These are phyloP conservation scores for Eueides isabella DNA, from an alignment of 1,140 invertebrate genomes.

Conservation along the genomic window DNA sequence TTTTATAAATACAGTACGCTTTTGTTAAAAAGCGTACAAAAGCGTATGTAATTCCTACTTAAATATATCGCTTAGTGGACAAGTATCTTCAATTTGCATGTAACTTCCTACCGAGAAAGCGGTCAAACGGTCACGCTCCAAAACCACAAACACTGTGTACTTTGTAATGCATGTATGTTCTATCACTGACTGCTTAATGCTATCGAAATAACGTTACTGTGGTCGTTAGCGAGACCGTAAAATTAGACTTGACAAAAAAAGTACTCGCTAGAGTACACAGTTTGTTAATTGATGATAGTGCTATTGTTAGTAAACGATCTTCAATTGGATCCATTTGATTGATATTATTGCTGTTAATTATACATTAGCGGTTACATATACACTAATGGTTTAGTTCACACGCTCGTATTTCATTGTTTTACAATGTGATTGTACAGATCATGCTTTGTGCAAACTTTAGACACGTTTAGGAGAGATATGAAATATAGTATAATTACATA, in stretches of 20 bases:
- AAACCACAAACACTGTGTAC: conserved; percentile 26
- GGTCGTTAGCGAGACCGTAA: not conserved
- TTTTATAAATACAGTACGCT: not conserved
- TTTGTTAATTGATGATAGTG: not conserved
- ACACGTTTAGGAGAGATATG: too few relatives aligned
- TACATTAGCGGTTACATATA: conserved; percentile 6
- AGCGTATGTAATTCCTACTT: not conserved
- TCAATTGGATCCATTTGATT: conserved; percentile 6
- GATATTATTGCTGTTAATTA: conserved; percentile 9
- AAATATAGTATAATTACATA: too few relatives aligned
- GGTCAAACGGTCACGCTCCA: conserved; percentile 35
- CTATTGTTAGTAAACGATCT: conserved; percentile 4
- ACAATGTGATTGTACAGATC: not conserved
- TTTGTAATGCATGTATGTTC: conserved; percentile 22
- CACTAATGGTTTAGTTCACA: conserved; percentile 26
- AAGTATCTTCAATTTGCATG: conserved; percentile 34
- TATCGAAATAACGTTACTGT: conserved; percentile 10
- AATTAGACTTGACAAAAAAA: not conserved
- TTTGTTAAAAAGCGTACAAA: too few relatives aligned
- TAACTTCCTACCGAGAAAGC: conserved; percentile 34
- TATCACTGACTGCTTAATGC: conserved; percentile 1
- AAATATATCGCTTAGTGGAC: conserved; percentile 15
- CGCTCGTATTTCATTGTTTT: not conserved
- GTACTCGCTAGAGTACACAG: not conserved
- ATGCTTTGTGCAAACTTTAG: not conserved